Conservation (phyloP, 2,888 invertebrate genomes). For the Geophilus truncorum region DNA sequence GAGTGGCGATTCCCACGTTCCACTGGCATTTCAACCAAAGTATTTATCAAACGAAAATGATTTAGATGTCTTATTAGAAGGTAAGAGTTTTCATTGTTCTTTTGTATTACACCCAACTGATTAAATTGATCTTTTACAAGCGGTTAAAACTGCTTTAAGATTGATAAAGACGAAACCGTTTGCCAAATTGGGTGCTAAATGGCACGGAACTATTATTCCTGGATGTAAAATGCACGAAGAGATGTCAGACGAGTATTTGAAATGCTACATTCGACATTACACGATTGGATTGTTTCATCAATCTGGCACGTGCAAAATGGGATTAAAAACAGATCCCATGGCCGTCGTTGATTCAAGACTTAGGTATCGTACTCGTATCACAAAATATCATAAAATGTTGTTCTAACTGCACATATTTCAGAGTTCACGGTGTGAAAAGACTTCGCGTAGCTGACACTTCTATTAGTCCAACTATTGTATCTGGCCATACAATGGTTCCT, state of each 20-base stretch:
- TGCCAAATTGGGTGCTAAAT: background rate
- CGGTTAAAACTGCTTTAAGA: background rate
- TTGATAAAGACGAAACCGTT: conserved; percentile 22
- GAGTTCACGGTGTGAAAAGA: background rate
- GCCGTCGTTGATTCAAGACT: conserved; percentile 34
- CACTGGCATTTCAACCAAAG: background rate
- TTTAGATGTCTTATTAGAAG: background rate
- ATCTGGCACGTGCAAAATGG: conserved; percentile 36
- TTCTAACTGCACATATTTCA: too few species aligned
- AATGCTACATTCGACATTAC: conserved; percentile 35
- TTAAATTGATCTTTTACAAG: background rate
- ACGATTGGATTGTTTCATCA: too few species aligned
- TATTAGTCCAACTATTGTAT: background rate
- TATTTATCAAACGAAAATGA: conserved; percentile 1
- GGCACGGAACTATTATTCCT: background rate
- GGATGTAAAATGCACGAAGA: conserved; percentile 25
- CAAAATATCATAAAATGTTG: too few species aligned
- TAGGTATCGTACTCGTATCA: too few species aligned
- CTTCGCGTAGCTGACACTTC: background rate
- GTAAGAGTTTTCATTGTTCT: too few species aligned
- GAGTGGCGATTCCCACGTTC: conserved; percentile 5
- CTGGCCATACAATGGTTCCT: conserved; percentile 37
- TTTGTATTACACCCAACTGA: too few species aligned
- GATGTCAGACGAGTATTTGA: conserved; percentile 34
- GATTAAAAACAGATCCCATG: conserved; percentile 28